Evolutionary conservation across 2,888 invertebrate species (phyloP), one percentile per base, ranked within the genome.

Genomic region (Serripes groenlandicus): DNA sequence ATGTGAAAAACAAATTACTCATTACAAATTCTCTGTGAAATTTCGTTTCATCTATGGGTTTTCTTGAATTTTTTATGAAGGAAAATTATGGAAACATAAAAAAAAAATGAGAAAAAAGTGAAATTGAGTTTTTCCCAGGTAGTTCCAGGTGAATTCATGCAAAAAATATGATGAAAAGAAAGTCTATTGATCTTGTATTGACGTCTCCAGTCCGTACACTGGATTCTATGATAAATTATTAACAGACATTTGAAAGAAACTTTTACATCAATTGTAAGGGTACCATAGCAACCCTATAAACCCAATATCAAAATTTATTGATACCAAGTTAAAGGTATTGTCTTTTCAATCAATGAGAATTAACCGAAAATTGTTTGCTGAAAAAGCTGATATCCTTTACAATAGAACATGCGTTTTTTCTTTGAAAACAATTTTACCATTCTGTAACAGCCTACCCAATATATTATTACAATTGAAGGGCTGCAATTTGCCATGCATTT

Each of bases 241-340:
- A 83, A 86, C 76, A 64, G 66, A 72, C 58, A 60, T 83, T 83
- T 81, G 72, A 78, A 78, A 73, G 75, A 76, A 83, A 78, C 78
- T 81, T 75, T 76, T 78, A 66, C 76, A 78, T 73, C 78, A 70
- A 74, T 78, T 81, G 78, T 75, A 81, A 49, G 26, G 80, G 68
- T 84, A 54, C 82, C 78, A 86, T 84, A 82, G 86, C 72, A 84
- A 86, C 86, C 42, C 69, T 71, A 79, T 70, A 69, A 75, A 75
- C 68, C n/a, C 82, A 77, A 72, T 79, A 85, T 80, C 69, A 81
- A 84, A 81, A 78, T 84, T 79, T 84, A 84, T 86, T 79, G 80
- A 84, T 84, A 76, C 60, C 35, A 30, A 23, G 18, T 28, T 42
- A n/a, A 37, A 49, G 56, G 56, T 60, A 42, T 58, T 73, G 42